Conservation (phyloP, 2,888 invertebrate genomes). For the Rhagonycha lutea region DNA sequence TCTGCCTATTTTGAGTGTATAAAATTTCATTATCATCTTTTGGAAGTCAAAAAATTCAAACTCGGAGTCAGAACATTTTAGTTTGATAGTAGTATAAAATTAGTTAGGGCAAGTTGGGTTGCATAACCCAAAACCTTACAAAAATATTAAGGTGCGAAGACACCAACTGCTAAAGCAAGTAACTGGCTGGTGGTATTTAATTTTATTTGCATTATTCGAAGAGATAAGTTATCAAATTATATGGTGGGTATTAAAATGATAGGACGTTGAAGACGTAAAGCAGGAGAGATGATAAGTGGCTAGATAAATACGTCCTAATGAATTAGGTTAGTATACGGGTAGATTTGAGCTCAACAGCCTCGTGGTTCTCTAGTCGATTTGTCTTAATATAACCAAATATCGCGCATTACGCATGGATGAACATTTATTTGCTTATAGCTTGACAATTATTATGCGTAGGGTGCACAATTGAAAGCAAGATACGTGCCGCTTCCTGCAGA, state of each 20-base stretch:
- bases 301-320: conserved; percentile 11
- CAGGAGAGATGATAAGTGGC: not conserved
- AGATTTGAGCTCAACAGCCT: conserved; percentile 7
- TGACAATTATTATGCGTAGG: conserved; percentile 30
- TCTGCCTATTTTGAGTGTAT: too few relatives aligned
- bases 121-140: too few relatives aligned
- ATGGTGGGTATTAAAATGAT: not conserved
- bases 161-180: not conserved
- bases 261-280: not conserved
- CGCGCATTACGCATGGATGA: conserved; percentile 28
- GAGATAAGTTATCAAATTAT: not conserved
- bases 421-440: conserved; percentile 28
- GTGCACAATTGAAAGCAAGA: conserved; percentile 28
- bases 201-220: not conserved
- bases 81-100: too few relatives aligned
- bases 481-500: conserved; percentile 23
- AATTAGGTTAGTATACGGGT: conserved; percentile 12
- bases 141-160: not conserved
- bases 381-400: conserved; percentile 28
- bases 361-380: conserved; percentile 21
- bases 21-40: too few relatives aligned
- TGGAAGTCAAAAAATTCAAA: too few relatives aligned
- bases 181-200: not conserved
- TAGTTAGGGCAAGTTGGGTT: too few relatives aligned
- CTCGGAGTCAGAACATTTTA: too few relatives aligned